Base-by-base conservation (phyloP, 2,113 vertebrate genomes). In the rabbit (Oryctolagus cuniculus) region DNA sequence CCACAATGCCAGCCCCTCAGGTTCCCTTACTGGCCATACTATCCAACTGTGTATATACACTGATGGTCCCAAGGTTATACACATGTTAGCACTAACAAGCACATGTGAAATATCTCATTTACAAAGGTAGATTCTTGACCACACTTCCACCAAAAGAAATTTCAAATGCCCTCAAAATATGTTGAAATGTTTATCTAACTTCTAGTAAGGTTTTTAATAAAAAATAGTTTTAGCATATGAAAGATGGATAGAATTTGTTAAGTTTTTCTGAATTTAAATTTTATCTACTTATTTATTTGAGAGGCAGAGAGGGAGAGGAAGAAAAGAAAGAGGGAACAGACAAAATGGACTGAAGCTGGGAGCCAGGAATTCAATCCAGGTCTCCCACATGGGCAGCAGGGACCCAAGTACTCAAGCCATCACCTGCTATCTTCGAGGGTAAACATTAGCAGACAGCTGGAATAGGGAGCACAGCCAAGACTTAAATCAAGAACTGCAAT, bases 151-250 rank as follows among this genome's bases (percentile, higher is more conserved):
- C 63, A 51, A 82, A 77, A 90, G 24, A 86, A 88, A 91, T n/a
- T 17, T 49, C 49, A 81, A 78, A 79, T 64, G 51, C 11, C 55
- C 36, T 70, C 77, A 90, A 87, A 67, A 27, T 61, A 34, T 80
- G 69, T 49, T 81, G 67, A 53, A 75, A 70, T 83, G 17, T 55
- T 94, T 78, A 83, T 36, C 55, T 94, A 72, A 63, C 72, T 31
- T 80, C 73, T 64, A 72, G 63, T 55, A 93, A 94, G 31, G 6
- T 22, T 89, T 78, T 81, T 87, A 24, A 85, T n/a, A 90, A 70
- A 94, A 93, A 91, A 17, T 55, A 51, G 72, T 83, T 95, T 89
- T 36, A 85, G n/a, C 83, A 87, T 67, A 19, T 70, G 77, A 72
- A 5, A 93, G 86, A 78, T 49, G 27, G 44, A 16, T 93, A 70